These are phyloP conservation scores for Anoplolepis gracilipes DNA, from an alignment of 1,140 invertebrate species.

Conservation along the genomic window DNA sequence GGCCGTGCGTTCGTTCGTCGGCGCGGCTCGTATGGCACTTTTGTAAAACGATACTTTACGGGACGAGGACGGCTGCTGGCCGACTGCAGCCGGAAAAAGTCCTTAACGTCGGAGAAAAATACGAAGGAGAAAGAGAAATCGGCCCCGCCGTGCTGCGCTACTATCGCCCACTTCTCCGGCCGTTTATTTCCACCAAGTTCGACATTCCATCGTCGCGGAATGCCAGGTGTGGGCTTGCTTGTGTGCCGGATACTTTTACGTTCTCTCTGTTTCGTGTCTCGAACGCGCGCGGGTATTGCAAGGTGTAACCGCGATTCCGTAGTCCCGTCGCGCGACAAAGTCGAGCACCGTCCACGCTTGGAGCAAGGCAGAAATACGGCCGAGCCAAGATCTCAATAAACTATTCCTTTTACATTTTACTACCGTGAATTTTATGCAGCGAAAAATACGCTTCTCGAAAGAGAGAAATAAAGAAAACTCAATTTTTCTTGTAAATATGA, in stretches of 20 bases:
- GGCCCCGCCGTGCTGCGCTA: not conserved
- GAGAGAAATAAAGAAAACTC: not conserved
- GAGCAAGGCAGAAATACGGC: too few species aligned
- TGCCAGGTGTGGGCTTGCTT: not conserved
- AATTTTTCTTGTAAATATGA: not conserved
- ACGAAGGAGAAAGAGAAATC: constrained; percentile 8
- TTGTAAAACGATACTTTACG: constrained; percentile 55
- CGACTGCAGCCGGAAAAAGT: not conserved
- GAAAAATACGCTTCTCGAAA: not conserved
- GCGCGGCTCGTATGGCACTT: not conserved
- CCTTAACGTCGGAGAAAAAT: not conserved
- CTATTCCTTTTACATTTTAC: not conserved
- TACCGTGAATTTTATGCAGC: not conserved
- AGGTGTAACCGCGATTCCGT: constrained; percentile 18
- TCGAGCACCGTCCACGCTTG: not conserved
- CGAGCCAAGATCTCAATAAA: too few species aligned
- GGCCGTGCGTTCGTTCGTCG: not conserved
- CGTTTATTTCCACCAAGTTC: constrained; percentile 34
- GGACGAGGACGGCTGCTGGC: not conserved
- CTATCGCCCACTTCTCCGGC: not conserved
- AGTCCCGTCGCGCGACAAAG: not conserved
- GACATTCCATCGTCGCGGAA: constrained; percentile 17
- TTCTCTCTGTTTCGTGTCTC: constrained; percentile 17
- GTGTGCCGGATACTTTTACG: not conserved
- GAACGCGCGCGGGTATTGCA: not conserved